These are phyloP conservation scores for Tringa solitaria DNA, from an alignment of 2,113 vertebrate genomes.

Conservation along the genomic window DNA sequence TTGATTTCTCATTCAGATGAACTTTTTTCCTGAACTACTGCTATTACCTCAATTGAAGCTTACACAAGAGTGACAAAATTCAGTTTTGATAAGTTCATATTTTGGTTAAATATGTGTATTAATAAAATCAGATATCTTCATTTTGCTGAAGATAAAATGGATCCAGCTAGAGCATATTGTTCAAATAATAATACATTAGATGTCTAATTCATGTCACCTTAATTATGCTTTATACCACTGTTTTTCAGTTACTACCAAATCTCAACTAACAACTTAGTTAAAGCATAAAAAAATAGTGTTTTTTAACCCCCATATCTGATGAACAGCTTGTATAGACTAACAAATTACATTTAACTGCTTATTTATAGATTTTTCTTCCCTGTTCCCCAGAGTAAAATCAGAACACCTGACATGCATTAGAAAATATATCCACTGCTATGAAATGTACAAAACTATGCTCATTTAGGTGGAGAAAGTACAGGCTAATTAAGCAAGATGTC, in stretches of 20 bases:
- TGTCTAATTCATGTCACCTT: neutral
- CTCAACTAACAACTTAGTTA: neutral
- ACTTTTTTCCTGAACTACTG: neutral
- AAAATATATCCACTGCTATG: neutral
- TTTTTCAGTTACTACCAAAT: neutral
- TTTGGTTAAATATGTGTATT: neutral
- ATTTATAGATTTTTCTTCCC: neutral
- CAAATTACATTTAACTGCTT: neutral
- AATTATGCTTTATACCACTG: neutral
- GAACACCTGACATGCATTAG: neutral
- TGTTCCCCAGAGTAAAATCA: neutral
- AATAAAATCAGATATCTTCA: neutral
- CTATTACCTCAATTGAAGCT: neutral
- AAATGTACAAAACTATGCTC: neutral
- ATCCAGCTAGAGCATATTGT: neutral
- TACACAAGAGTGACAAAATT: neutral
- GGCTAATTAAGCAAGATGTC: neutral
- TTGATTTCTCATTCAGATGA: neutral
- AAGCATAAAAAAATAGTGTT: neutral
- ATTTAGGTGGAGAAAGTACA: neutral
- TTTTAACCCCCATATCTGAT: neutral
- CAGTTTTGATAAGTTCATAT: neutral
- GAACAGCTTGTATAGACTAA: neutral
- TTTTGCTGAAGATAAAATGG: neutral
- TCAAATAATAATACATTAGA: neutral